Evolutionary conservation across 2,113 vertebrate species (phyloP).

Genomic region (Euleptes europaea): DNA sequence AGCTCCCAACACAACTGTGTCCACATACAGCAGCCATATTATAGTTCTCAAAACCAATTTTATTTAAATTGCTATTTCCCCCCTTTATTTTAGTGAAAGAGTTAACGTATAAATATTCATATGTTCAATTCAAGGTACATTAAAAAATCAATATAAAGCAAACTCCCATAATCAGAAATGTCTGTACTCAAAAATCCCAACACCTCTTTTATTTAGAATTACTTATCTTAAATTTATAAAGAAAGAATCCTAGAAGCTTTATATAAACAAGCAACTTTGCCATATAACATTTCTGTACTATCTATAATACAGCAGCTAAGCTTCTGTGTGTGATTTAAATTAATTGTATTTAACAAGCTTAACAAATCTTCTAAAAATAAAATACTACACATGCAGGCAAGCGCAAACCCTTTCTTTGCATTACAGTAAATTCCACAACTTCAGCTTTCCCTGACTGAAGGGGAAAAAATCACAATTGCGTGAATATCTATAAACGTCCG

Average conservation of each 20-base stretch:
- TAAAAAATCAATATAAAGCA: constrained; percentile 18
- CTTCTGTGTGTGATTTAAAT: constrained; percentile 51
- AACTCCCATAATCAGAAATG: constrained; percentile 31
- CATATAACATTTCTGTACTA: constrained; percentile 20
- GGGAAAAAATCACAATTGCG: background rate
- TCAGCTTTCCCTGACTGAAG: constrained; percentile 13
- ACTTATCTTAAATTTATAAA: constrained; percentile 15
- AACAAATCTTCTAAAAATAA: constrained; percentile 38
- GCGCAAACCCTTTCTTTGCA: constrained; percentile 73
- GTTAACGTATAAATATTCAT: constrained; percentile 46
- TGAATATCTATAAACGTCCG: background rate
- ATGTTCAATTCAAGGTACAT: constrained; percentile 60
- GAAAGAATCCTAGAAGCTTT: constrained; percentile 45
- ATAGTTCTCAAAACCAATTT: constrained; percentile 34
- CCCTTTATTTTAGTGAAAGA: constrained; percentile 38
- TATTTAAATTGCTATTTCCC: constrained; percentile 31
- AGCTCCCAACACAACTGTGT: constrained; percentile 21
- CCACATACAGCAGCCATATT: constrained; percentile 38
- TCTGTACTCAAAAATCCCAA: constrained; percentile 13
- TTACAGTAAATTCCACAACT: constrained; percentile 46
- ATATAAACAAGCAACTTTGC: constrained; percentile 53
- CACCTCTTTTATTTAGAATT: background rate
- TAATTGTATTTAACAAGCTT: constrained; percentile 46
- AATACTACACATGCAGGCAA: constrained; percentile 67
- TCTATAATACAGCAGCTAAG: constrained; percentile 48